Conservation (phyloP, 2,797 vertebrate genomes). For the Cheirogaleus major region DNA sequence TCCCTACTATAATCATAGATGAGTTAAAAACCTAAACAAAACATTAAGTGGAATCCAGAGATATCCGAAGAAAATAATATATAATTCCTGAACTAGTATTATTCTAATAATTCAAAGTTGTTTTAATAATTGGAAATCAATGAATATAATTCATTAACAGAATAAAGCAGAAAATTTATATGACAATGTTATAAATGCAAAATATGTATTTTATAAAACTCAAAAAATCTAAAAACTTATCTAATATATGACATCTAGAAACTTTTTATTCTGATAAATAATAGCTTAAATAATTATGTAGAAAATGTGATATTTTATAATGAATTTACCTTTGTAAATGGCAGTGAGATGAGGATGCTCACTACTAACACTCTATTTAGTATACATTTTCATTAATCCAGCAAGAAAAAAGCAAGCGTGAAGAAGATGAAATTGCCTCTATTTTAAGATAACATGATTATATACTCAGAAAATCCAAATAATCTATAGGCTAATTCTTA, state of each 20-base stretch:
- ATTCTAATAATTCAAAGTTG: neutral
- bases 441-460: neutral
- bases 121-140: neutral
- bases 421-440: neutral
- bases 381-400: neutral
- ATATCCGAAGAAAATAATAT: neutral
- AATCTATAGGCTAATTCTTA: neutral
- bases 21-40: neutral
- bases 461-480: neutral
- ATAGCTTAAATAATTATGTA: neutral
- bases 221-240: neutral
- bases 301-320: neutral
- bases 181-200: neutral
- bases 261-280: neutral
- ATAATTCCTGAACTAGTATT: neutral
- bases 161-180: neutral
- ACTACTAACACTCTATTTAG: neutral
- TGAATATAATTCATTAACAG: neutral
- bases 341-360: neutral
- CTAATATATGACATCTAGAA: neutral
- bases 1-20: neutral
- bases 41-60: neutral
- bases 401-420: neutral
- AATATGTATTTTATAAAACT: neutral
- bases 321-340: neutral